Evolutionary conservation across 1,140 invertebrate species (phyloP), one percentile per base, ranked within the genome.

Genomic region (Diachasmimorpha longicaudata): DNA sequence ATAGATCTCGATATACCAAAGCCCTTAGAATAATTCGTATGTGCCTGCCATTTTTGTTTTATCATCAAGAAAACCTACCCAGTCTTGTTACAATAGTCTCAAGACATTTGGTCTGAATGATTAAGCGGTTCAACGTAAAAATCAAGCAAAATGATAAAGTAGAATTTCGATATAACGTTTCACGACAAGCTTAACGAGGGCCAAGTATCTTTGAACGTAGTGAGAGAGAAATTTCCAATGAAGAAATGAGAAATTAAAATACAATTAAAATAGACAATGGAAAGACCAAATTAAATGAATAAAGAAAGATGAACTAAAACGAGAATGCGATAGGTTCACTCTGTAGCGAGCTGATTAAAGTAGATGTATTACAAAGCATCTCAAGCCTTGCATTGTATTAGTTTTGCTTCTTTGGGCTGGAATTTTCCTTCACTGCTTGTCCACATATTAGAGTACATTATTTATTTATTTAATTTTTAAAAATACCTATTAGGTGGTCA

Each of bases 301-400:
- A 52, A 76, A 71, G 39, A 70, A 74, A 55, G 36, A 44, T 48
- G 21, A 73, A 75, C 16, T 25, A 84, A 79, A 84, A 83, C 81
- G 85, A 86, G 82, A 87, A 87, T 88, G 86, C 87, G 83, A 84
- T 88, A 86, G 86, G 84, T 86, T 75, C 85, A 86, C 85, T 87
- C 82, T 85, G 87, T 87, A 87, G 85, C 83, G 83, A 86, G 84
- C 85, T 86, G 79, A 86, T 83, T 81, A 81, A 85, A 82, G 87
- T 89, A 89, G 87, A 84, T 85, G 86, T 89, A 87, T 85, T 86
- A 87, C 73, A 19, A 75, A 89, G 88, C 87, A 88, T 89, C 68
- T 75, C 84, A 87, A 89, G 88, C 88, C 85, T 89, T 89, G 88
- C 88, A 88, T 88, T 86, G 86, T 89, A 88, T 88, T 89, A 88